phyloP scores from a whole-genome alignment of 2,888 invertebrate species.

The Nymphalis c-album region DNA sequence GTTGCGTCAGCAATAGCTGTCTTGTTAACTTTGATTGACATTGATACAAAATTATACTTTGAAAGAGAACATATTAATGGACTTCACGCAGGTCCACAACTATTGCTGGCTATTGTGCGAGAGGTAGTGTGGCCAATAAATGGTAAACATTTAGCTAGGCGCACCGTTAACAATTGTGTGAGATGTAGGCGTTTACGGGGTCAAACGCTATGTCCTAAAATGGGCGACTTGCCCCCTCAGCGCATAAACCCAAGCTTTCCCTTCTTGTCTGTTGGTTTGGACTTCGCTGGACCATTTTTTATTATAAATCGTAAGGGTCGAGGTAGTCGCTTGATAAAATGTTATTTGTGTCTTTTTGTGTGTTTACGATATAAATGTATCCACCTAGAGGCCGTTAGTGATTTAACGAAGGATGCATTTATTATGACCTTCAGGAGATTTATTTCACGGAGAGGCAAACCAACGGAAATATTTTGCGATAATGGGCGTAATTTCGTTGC shows the following conservation, averaged over 20 bases:
- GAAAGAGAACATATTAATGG: conserved; percentile 15
- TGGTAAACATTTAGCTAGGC: conserved; percentile 34
- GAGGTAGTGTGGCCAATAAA: conserved; percentile 36
- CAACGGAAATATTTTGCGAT: conserved; percentile 44
- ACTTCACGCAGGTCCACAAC: conserved; percentile 18
- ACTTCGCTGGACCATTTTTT: conserved; percentile 24
- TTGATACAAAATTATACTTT: conserved; percentile 3
- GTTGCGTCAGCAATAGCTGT: too few relatives aligned
- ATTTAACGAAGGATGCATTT: conserved; percentile 42
- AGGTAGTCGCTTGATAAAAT: conserved; percentile 12
- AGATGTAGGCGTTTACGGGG: conserved; percentile 32
- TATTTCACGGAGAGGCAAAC: conserved; percentile 44
- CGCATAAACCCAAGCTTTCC: conserved; percentile 18
- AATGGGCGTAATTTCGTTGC: conserved; percentile 40
- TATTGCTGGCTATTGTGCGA: conserved; percentile 30
- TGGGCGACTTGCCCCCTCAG: conserved; percentile 16
- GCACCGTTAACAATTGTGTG: conserved; percentile 33
- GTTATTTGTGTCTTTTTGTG: conserved; percentile 35
- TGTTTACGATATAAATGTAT: conserved; percentile 42
- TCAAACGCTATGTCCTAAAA: conserved; percentile 16
- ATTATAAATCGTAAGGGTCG: conserved; percentile 18
- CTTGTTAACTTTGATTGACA: too few relatives aligned
- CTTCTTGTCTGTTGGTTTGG: conserved; percentile 14
- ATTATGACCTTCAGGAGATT: conserved; percentile 44
- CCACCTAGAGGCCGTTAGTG: conserved; percentile 43